phyloP scores from a whole-genome alignment of 2,113 vertebrate species.

The Maccullochella peelii region DNA sequence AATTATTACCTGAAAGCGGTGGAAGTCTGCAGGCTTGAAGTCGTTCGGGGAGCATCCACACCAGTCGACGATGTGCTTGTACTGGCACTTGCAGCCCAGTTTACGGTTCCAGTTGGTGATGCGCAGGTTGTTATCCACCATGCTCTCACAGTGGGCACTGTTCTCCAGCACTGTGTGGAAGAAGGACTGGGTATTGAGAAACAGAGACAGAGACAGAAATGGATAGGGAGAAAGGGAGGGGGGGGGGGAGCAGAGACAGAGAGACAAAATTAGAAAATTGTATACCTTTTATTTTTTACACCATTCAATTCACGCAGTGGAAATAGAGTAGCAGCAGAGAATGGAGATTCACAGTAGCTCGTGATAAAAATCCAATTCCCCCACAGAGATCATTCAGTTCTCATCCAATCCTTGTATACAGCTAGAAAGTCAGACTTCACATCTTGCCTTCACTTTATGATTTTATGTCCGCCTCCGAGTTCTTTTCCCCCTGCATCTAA shows the following conservation, averaged over 20 bases:
- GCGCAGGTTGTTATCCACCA: slow-evolving; percentile 96
- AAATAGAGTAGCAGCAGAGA: slow-evolving; percentile 54
- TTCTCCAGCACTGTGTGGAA: slow-evolving; percentile 95
- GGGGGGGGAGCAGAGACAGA: slow-evolving; percentile 9
- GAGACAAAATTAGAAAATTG: slow-evolving; percentile 51
- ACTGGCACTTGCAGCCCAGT: slow-evolving; percentile 94
- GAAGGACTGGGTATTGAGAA: slow-evolving; percentile 83
- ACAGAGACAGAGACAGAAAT: neutral
- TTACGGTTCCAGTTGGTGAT: slow-evolving; percentile 98
- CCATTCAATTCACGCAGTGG: slow-evolving; percentile 33
- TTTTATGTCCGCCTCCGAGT: slow-evolving; percentile 24
- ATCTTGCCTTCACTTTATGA: slow-evolving; percentile 29
- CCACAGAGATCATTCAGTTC: slow-evolving; percentile 56
- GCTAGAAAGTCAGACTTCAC: slow-evolving; percentile 38
- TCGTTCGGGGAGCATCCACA: slow-evolving; percentile 95
- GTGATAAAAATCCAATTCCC: slow-evolving; percentile 69
- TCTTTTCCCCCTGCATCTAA: slow-evolving; percentile 11
- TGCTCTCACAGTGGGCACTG: slow-evolving; percentile 90
- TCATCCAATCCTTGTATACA: slow-evolving; percentile 47
- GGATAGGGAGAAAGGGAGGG: neutral
- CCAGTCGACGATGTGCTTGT: slow-evolving; percentile 97
- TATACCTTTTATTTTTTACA: slow-evolving; percentile 45
- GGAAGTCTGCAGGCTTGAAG: slow-evolving; percentile 94
- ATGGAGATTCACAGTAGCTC: slow-evolving; percentile 39
- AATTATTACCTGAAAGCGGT: slow-evolving; percentile 95